Evolutionary conservation across 2,113 vertebrate genomes (phyloP).

Genomic region (Geothlypis trichas): DNA sequence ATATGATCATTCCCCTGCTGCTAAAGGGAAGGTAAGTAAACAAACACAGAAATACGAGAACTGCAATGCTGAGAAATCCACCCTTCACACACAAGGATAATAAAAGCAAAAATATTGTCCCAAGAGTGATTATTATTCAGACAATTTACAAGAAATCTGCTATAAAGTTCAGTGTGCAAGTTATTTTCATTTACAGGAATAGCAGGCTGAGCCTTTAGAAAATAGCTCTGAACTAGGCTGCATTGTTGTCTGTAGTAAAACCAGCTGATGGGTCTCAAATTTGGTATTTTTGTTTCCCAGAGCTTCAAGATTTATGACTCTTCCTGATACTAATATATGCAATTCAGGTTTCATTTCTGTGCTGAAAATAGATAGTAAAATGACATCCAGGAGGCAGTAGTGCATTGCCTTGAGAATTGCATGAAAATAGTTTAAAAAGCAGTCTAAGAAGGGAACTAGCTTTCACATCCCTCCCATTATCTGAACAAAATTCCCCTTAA

Average conservation of each 20-base stretch:
- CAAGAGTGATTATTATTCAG: conserved; percentile 19
- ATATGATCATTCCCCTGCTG: not conserved
- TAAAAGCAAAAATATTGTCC: not conserved
- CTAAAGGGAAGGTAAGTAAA: not conserved
- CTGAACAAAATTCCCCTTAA: not conserved
- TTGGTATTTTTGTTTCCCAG: not conserved
- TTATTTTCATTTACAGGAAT: not conserved
- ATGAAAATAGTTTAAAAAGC: not conserved
- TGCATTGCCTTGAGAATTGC: not conserved
- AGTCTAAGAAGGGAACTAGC: not conserved
- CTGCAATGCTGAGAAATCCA: not conserved
- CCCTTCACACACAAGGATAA: not conserved
- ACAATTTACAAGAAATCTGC: not conserved
- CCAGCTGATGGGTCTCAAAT: not conserved
- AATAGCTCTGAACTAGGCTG: not conserved
- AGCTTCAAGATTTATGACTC: not conserved
- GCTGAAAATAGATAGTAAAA: not conserved
- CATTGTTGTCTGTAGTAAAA: not conserved
- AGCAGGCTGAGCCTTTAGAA: not conserved
- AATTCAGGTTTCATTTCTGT: not conserved
- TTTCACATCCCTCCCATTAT: not conserved
- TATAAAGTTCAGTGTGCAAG: not conserved
- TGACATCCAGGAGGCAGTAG: not conserved
- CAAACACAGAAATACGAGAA: not conserved
- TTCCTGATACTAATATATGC: not conserved